These are phyloP conservation scores for Pseudococcus longispinus DNA, from an alignment of 2,888 invertebrate species.

Conservation along the genomic window DNA sequence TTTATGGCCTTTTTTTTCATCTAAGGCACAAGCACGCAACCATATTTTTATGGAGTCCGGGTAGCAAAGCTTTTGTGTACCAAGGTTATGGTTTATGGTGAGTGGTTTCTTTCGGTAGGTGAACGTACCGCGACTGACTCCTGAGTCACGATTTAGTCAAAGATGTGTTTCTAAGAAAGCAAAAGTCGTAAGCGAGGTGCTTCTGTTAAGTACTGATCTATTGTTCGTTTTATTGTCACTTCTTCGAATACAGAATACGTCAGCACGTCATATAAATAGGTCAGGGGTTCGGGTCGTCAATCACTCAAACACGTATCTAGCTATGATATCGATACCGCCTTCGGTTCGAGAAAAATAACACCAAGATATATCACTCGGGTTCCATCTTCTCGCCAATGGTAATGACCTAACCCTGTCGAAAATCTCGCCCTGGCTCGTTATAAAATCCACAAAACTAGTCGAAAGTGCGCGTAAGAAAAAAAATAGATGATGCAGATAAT, in stretches of 20 bases:
- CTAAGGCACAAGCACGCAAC: background rate
- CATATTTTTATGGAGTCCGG: background rate
- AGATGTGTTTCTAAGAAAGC: background rate
- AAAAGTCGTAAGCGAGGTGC: background rate
- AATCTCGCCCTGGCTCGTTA: background rate
- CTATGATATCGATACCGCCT: background rate
- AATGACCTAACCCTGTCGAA: background rate
- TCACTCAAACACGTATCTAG: background rate
- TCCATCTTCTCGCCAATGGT: background rate
- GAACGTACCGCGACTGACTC: background rate
- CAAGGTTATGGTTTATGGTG: constrained; percentile 14
- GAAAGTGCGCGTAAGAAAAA: background rate
- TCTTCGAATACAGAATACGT: background rate
- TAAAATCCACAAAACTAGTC: background rate
- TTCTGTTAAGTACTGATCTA: background rate
- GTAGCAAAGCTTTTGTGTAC: background rate
- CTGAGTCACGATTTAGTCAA: constrained; percentile 4
- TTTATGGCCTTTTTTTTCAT: background rate
- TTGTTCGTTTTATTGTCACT: constrained; percentile 14
- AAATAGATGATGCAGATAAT: constrained; percentile 1
- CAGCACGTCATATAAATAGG: background rate
- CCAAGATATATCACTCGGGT: background rate
- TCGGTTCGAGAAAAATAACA: background rate
- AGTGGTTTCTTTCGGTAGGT: background rate
- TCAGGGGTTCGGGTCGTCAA: constrained; percentile 5